Evolutionary conservation across 2,888 invertebrate genomes (phyloP).

Genomic region (Coelogynopora nodosa): DNA sequence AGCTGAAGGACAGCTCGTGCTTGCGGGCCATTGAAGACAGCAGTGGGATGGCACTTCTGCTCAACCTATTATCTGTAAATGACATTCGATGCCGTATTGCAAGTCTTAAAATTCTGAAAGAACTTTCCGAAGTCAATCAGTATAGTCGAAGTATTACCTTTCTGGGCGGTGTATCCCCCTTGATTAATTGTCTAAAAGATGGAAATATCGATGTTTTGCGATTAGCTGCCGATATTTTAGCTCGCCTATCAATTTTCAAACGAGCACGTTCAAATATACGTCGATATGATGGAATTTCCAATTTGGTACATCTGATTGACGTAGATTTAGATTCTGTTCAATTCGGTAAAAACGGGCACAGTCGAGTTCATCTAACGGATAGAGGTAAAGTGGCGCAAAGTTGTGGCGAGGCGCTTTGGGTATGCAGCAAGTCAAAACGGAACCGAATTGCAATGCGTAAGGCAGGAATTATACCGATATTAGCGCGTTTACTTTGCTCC

Average conservation of each 20-base stretch:
- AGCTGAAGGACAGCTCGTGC: conserved; percentile 8
- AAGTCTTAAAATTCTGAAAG: conserved; percentile 19
- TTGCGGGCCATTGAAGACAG: conserved; percentile 40
- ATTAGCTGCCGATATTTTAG: conserved; percentile 32
- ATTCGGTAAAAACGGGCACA: background rate
- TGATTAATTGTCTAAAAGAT: conserved; percentile 28
- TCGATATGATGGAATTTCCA: conserved; percentile 29
- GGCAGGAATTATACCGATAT: conserved; percentile 34
- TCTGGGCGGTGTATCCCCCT: conserved; percentile 16
- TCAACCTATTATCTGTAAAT: conserved; percentile 29
- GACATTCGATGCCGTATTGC: conserved; percentile 38
- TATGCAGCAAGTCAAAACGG: conserved; percentile 32
- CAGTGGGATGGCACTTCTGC: conserved; percentile 28
- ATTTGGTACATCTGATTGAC: conserved; percentile 34
- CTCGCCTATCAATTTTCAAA: conserved; percentile 20
- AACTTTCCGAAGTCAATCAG: conserved; percentile 3
- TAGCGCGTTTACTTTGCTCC: background rate
- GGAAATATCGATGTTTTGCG: conserved; percentile 26
- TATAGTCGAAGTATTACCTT: conserved; percentile 36
- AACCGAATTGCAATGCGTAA: conserved; percentile 30
- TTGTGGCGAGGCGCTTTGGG: conserved; percentile 26
- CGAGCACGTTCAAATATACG: conserved; percentile 39
- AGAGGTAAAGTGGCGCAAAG: conserved; percentile 15
- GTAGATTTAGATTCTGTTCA: background rate
- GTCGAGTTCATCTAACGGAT: background rate